Evolutionary conservation across 2,797 vertebrate genomes (phyloP), one percentile per base, ranked within the genome.

Genomic region (Glossophaga mutica): DNA sequence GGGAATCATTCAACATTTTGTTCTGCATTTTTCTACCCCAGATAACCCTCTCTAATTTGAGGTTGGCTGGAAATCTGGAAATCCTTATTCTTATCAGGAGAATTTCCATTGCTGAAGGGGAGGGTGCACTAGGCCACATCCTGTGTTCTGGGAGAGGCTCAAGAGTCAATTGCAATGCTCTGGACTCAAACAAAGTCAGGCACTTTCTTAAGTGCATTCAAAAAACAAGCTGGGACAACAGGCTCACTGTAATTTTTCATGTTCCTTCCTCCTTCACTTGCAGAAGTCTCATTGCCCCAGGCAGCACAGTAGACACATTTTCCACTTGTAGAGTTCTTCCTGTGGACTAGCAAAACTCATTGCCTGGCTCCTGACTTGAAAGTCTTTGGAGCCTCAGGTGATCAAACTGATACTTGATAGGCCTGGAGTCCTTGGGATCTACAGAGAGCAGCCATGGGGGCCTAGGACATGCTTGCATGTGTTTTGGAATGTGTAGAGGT

Each of bases 61-160:
- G 87, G 87, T 97, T 98, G 97, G 86, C 95, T 98, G 94, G 85
- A 98, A 98, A 98, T 98, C 98, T 98, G 97, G 97, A 98, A 98
- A 97, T 97, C 97, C 96, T 98, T 97, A 96, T 95, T 97, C 83
- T 98, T 98, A 98, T 98, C 98, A 97, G 92, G 97, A 97, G 96
- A 52, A 95, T 98, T 98, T 98, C 97, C 32, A 11, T 86, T 97
- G 95, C 95, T 98, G 86, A 97, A 98, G 97, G 91, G 97, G 65
- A 95, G 65, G 98, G 97, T 26, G 68, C 95, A 97, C 59, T 95
- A 94, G 95, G 95, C 97, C 97, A 98, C 97, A 98, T 98, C 97
- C 98, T 98, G 96, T 98, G 97, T 96, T 96, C 95, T 92, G 96
- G 76, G 88, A 96, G 95, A 97, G 96, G 89, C 85, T 94, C 85